Conservation (phyloP, 1,140 invertebrate species). For the Myzus persicae region DNA sequence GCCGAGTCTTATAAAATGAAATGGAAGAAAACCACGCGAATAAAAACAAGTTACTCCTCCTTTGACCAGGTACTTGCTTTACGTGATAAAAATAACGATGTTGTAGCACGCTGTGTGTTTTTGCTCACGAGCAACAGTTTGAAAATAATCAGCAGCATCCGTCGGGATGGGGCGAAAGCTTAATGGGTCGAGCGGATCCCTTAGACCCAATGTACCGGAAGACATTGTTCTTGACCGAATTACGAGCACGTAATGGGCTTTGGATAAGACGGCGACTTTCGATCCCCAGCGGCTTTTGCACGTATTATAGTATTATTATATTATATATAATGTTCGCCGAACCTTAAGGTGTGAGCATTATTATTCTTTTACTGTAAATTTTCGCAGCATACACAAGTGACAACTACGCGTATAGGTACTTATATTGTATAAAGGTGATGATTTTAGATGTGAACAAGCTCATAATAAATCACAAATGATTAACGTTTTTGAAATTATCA, state of each 20-base stretch:
- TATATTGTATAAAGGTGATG: neutral
- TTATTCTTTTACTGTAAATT: neutral
- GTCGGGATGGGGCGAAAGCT: neutral
- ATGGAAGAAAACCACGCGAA: neutral
- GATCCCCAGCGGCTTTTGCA: neutral
- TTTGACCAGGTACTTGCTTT: neutral
- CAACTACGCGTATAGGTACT: neutral
- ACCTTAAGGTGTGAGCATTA: neutral
- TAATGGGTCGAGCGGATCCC: constrained; percentile 34
- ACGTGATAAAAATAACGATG: neutral
- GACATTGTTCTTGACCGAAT: constrained; percentile 55
- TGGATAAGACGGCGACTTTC: constrained; percentile 37
- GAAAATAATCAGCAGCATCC: constrained; percentile 27
- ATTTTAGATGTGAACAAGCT: neutral
- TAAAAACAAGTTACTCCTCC: neutral
- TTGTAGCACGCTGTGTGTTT: neutral
- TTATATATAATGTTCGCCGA: neutral
- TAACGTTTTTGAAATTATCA: neutral
- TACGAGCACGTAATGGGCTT: neutral
- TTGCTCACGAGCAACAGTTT: constrained; percentile 38
- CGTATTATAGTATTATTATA: neutral
- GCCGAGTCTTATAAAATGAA: neutral
- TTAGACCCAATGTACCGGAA: constrained; percentile 36
- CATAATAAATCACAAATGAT: too few species aligned
- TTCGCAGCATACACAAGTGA: neutral